These are phyloP conservation scores for Punctoribates punctum DNA, from an alignment of 2,888 invertebrate species.

Conservation along the genomic window DNA sequence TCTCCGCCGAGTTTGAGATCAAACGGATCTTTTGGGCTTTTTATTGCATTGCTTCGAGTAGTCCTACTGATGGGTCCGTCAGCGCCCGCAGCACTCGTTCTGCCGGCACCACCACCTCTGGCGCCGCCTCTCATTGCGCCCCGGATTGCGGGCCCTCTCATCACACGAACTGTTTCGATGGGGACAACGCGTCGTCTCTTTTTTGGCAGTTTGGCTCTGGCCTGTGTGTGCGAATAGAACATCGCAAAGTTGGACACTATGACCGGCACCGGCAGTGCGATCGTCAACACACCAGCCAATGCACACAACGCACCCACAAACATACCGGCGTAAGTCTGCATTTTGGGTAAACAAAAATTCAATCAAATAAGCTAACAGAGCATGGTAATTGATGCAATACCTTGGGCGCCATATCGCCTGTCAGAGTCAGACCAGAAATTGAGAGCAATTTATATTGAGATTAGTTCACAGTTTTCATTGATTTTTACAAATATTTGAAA, in stretches of 20 bases:
- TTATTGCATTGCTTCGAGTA: conserved; percentile 76
- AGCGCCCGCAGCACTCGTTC: conserved; percentile 50
- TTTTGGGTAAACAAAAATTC: not conserved
- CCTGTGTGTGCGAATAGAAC: conserved; percentile 68
- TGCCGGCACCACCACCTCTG: conserved; percentile 14
- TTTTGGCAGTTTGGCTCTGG: conserved; percentile 97
- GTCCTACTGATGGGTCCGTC: conserved; percentile 8
- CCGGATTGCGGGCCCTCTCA: conserved; percentile 12
- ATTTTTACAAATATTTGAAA: not conserved
- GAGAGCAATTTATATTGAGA: not conserved
- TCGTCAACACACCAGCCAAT: conserved; percentile 94
- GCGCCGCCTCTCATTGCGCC: conserved; percentile 14
- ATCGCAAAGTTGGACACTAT: conserved; percentile 93
- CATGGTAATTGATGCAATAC: not conserved
- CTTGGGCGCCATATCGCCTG: conserved; percentile 32
- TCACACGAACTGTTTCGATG: too few relatives aligned
- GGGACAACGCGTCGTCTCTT: conserved; percentile 93
- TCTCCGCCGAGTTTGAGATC: not conserved
- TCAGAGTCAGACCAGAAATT: not conserved
- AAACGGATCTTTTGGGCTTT: conserved; percentile 60
- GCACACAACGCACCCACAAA: conserved; percentile 97
- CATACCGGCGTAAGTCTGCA: conserved; percentile 95
- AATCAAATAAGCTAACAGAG: not conserved
- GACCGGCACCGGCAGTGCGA: conserved; percentile 95
- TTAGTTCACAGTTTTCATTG: not conserved